Evolutionary conservation across 2,113 vertebrate species (phyloP).

Genomic region (Columba janthina): DNA sequence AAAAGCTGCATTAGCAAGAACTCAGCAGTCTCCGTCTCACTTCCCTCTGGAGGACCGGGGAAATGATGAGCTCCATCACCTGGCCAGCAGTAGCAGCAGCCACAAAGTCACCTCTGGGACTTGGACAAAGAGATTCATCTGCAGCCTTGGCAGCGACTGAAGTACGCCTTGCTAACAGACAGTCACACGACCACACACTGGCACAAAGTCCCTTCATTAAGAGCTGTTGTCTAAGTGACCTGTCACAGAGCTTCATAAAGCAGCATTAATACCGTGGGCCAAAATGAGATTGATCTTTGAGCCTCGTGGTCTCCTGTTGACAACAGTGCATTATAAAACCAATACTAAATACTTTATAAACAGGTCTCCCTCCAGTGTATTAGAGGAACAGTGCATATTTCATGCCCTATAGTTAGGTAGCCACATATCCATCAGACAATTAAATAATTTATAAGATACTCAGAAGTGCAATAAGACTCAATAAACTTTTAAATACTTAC

Average conservation of each 20-base stretch:
- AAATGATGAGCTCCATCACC: conserved; percentile 73
- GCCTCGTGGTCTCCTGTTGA: conserved; percentile 80
- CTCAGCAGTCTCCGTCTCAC: conserved; percentile 54
- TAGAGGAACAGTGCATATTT: conserved; percentile 83
- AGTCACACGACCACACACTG: conserved; percentile 63
- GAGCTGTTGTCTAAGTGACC: conserved; percentile 77
- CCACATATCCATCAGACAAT: conserved; percentile 84
- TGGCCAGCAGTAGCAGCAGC: conserved; percentile 67
- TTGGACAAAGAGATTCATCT: conserved; percentile 71
- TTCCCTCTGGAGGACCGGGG: conserved; percentile 50
- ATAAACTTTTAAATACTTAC: conserved; percentile 78
- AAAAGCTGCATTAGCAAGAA: conserved; percentile 68
- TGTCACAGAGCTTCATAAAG: conserved; percentile 77
- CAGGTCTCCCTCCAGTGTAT: conserved; percentile 81
- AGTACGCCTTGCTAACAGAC: conserved; percentile 59
- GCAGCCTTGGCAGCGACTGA: conserved; percentile 56
- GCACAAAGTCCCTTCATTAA: conserved; percentile 71
- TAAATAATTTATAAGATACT: conserved; percentile 82
- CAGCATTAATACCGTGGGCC: conserved; percentile 76
- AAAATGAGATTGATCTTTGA: conserved; percentile 85
- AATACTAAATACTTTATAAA: conserved; percentile 89
- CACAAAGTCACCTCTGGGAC: conserved; percentile 69
- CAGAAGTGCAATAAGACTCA: conserved; percentile 78
- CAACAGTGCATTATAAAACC: conserved; percentile 84
- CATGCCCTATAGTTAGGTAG: conserved; percentile 80